Conservation (phyloP, 2,888 invertebrate genomes). For the Choristoneura rosaceana region DNA sequence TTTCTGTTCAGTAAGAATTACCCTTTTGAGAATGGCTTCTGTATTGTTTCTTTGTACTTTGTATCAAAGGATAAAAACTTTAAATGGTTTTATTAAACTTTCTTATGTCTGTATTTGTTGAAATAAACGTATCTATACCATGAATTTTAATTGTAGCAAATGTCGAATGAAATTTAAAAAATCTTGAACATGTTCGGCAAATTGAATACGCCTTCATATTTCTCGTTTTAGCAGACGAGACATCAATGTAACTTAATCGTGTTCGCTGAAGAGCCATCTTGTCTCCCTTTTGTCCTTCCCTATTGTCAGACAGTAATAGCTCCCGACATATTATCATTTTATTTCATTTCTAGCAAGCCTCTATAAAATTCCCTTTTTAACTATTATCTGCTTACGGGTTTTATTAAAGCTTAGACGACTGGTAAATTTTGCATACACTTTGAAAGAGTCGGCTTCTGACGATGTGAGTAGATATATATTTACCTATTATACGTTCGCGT, state of each 20-base stretch:
- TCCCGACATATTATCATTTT: conserved; percentile 76
- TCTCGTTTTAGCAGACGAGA: conserved; percentile 47
- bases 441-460: conserved; percentile 5
- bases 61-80: conserved; percentile 68
- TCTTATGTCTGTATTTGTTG: conserved; percentile 10
- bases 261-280: conserved; percentile 66
- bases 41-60: conserved; percentile 70
- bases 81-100: conserved; percentile 47
- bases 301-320: conserved; percentile 73
- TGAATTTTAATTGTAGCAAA: not conserved
- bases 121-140: not conserved
- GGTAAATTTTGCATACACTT: conserved; percentile 44
- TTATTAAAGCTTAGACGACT: conserved; percentile 55
- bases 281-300: conserved; percentile 74
- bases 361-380: conserved; percentile 73
- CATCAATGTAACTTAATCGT: conserved; percentile 73
- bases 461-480: conserved; percentile 8
- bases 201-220: conserved; percentile 42
- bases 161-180: conserved; percentile 23
- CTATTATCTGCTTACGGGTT: conserved; percentile 65
- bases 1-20: conserved; percentile 73
- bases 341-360: conserved; percentile 71
- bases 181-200: conserved; percentile 41
- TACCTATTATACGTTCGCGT: not conserved
- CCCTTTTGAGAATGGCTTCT: conserved; percentile 68